Base-by-base conservation (phyloP, 2,797 vertebrate genomes). In the Leucoraja ocellata region DNA sequence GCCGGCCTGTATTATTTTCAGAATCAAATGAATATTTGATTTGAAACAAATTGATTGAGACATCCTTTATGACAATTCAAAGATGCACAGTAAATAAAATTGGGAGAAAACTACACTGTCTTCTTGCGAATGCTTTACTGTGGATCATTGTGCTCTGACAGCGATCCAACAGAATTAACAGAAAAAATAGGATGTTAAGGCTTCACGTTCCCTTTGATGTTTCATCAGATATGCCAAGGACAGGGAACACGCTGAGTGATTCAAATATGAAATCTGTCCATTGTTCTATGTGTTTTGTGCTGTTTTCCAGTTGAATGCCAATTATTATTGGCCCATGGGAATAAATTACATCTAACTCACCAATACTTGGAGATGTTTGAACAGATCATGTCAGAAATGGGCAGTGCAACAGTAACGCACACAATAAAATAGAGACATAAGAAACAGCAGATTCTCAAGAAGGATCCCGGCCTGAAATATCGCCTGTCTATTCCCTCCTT, bases 11-110 rank as follows among this genome's bases (percentile, higher is more conserved):
- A 39, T 46, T 80, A 63, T 63, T 63, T 81, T 86, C 61, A 7
- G 83, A 86, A 86, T 86, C 25, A n/a, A n/a, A 63, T 63, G 83
- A 86, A 86, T 83, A 58, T 86, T 61, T 86, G 25, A 25, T 63
- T 86, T 86, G 23, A 21, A 86, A 61, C 14, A 63, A 86, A 86
- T 86, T 86, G 25, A 13, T 86, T 86, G 25, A 63, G 54, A 61
- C 83, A 86, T 63, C 83, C 25, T 86, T 86, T 63, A 86, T 63
- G 54, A 61, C 58, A 86, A 86, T 86, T 58, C 25, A 86, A 28
- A 63, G 83, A 86, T 86, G 58, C 25, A n/a, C 11, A 4, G 2
- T 28, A n/a, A 86, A 63, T n/a, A 63, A 63, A 86, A 63, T 81
- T 86, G 83, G 61, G 28, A 61, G n/a, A 86, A 86, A 84, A 54